Evolutionary conservation across 2,888 invertebrate genomes (phyloP).

Genomic region (Dryobota labecula): DNA sequence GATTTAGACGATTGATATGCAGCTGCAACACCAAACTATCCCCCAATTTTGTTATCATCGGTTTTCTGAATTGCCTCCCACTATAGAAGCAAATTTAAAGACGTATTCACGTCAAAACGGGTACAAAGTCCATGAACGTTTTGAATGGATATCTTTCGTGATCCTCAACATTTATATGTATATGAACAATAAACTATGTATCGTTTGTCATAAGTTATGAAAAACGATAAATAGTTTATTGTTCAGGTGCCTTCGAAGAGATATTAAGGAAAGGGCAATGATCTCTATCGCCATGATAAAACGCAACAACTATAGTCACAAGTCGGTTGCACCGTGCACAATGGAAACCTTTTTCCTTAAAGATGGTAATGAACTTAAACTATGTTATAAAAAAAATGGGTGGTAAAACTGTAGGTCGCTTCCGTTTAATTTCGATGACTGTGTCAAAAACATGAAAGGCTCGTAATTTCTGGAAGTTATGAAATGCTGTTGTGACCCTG

Average conservation of each 20-base stretch:
- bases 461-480: background rate
- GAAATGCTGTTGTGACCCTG: conserved; percentile 10
- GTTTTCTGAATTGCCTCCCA: no score
- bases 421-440: background rate
- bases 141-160: background rate
- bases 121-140: background rate
- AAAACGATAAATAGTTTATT: background rate
- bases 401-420: background rate
- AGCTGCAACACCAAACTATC: no score
- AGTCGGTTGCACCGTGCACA: background rate
- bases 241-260: background rate
- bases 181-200: no score
- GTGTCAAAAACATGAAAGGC: background rate
- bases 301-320: background rate
- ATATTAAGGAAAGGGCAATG: background rate
- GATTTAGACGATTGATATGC: no score
- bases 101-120: no score
- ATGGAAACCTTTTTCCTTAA: background rate
- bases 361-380: background rate
- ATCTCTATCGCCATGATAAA: background rate
- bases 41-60: no score
- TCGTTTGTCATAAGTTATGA: no score
- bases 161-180: background rate
- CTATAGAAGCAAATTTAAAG: no score
- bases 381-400: background rate